Percentiles rank a stretch among this genome's conserved stretches.
These are phyloP conservation scores for Coremacera marginata DNA, from an alignment of 2,888 invertebrate species.

Conservation along the genomic window DNA sequence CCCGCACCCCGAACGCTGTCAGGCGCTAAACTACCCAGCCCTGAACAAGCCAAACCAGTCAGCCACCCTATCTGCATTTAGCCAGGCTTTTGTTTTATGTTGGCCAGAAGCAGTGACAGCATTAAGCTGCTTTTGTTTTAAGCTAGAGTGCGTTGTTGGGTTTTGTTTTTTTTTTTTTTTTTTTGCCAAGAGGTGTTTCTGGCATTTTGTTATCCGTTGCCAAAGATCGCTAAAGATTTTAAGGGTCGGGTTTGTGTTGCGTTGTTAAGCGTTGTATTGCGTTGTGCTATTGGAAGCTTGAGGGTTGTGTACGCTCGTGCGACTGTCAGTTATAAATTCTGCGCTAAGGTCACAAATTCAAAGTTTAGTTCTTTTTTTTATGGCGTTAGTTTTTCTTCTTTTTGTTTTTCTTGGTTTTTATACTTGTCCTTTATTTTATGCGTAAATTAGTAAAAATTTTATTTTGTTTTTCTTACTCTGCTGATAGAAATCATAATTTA, in stretches of 20 bases:
- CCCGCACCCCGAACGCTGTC: neutral
- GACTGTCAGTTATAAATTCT: constrained; percentile 31
- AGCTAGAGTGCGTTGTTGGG: neutral
- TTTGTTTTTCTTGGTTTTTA: constrained; percentile 47
- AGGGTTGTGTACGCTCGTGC: neutral
- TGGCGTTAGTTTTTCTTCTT: constrained; percentile 43
- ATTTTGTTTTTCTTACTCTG: constrained; percentile 22
- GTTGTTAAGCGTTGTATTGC: neutral
- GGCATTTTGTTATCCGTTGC: constrained; percentile 5
- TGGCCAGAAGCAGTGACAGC: too few relatives aligned
- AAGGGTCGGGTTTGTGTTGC: neutral
- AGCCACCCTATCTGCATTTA: neutral
- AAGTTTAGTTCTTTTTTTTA: constrained; percentile 19
- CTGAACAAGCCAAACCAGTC: too few relatives aligned
- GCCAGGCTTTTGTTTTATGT: neutral
- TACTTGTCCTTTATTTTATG: constrained; percentile 49
- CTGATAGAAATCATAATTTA: constrained; percentile 69
- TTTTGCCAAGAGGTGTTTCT: constrained; percentile 28
- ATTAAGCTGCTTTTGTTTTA: neutral
- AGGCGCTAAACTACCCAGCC: neutral
- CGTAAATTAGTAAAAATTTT: constrained; percentile 36
- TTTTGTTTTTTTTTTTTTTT: neutral
- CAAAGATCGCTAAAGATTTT: constrained; percentile 6
- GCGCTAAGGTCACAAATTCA: constrained; percentile 32
- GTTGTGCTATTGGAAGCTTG: neutral